These are phyloP conservation scores for Caranx ignobilis DNA, from an alignment of 2,113 vertebrate species.

Conservation along the genomic window DNA sequence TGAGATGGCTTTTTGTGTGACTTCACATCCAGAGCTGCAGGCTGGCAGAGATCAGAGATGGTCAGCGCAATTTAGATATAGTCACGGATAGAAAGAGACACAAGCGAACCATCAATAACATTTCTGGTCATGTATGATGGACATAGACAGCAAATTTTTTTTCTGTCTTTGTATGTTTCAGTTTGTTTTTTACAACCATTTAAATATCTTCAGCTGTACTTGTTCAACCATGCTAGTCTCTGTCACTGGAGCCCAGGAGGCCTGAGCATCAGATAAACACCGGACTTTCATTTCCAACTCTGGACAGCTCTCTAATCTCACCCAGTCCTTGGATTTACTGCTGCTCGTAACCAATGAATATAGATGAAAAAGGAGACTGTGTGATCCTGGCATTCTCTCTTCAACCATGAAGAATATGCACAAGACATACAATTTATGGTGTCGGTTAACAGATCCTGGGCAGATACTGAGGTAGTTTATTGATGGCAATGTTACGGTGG, in stretches of 20 bases:
- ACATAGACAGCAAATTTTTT: background rate
- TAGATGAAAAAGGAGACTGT: conserved; percentile 34
- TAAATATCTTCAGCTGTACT: conserved; percentile 53
- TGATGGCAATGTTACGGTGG: conserved; percentile 17
- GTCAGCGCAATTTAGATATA: conserved; percentile 27
- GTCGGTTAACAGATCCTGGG: background rate
- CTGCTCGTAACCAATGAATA: conserved; percentile 53
- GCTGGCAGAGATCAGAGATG: background rate
- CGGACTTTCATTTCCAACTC: conserved; percentile 64
- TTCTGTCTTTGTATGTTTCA: conserved; percentile 26
- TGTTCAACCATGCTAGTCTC: conserved; percentile 8
- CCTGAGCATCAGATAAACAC: conserved; percentile 57
- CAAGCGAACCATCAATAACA: background rate
- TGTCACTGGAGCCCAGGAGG: conserved; percentile 49
- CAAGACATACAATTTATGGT: conserved; percentile 43
- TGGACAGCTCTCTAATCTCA: conserved; percentile 70
- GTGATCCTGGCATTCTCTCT: conserved; percentile 10
- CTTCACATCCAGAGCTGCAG: background rate
- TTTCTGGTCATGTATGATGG: background rate
- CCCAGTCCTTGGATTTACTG: conserved; percentile 56
- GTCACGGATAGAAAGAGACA: conserved; percentile 22
- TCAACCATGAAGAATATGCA: conserved; percentile 49
- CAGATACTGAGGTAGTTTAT: conserved; percentile 43
- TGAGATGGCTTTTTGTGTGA: conserved; percentile 43
- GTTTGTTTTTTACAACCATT: conserved; percentile 58